Base-by-base conservation (phyloP, 2,797 vertebrate species). In the Sebastes umbrosus region DNA sequence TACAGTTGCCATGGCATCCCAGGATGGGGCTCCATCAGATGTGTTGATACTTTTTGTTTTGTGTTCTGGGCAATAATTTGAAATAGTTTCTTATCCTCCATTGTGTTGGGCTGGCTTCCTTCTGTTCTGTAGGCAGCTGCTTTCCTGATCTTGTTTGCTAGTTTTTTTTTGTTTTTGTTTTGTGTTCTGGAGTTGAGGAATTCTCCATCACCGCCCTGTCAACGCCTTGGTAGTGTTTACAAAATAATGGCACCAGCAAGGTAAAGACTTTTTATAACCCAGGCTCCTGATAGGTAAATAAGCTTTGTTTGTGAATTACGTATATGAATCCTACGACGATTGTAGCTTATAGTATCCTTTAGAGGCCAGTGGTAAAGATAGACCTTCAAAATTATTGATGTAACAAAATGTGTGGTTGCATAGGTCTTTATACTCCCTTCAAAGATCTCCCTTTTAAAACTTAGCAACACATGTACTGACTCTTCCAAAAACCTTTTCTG, bases 401-500 rank as follows among this genome's bases (percentile, higher is more conserved):
- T 95, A 93, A 94, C 89, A 88, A 80, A 80, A 93, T 83, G 91
- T 93, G 90, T 95, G 93, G 90, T 94, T 95, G 90, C 94, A 87
- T 92, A 91, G 95, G 88, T 95, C 94, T 96, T 93, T 93, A 88
- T 96, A 96, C 92, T 94, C 92, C 90, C 96, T 96, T 96, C 95
- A 95, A 97, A 96, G 95, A 96, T 96, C 96, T 96, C 96, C 96
- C 96, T 97, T 97, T 97, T 96, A 96, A 97, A 96, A 96, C 96
- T 94, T 92, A 92, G 94, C 92, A 93, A 94, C 92, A 94, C 91
- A 93, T 97, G 96, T 97, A 97, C 96, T 95, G 97, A 98, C 97
- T 97, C 97, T 93, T 96, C 94, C 94, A 96, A 98, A 96, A 97
- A 96, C 95, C 96, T 97, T 95, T 97, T 97, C 96, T 98, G 96